These are phyloP conservation scores for Drosophila paracracens DNA, from an alignment of 2,888 invertebrate genomes.

Conservation along the genomic window DNA sequence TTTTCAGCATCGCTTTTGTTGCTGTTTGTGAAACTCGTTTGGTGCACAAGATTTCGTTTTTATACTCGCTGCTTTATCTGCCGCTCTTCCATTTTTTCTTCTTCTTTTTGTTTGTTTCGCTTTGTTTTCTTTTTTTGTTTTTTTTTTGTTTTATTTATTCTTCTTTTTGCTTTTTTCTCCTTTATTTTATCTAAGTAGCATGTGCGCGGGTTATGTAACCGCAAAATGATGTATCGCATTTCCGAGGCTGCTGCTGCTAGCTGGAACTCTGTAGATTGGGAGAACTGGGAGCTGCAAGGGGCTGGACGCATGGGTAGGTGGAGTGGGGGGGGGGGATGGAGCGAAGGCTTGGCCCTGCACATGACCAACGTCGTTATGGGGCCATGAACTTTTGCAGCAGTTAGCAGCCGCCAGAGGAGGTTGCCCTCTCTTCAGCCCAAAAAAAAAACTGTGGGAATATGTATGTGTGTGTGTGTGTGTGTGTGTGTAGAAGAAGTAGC, in stretches of 20 bases:
- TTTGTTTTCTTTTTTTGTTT: conserved; percentile 11
- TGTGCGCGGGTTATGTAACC: conserved; percentile 76
- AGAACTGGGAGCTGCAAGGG: neutral
- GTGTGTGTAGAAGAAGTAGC: neutral
- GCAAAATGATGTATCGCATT: conserved; percentile 75
- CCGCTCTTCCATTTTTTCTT: conserved; percentile 35
- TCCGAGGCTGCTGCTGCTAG: conserved; percentile 39
- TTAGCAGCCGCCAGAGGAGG: neutral
- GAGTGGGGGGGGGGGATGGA: too few relatives aligned
- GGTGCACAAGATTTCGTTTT: conserved; percentile 65
- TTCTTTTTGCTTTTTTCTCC: conserved; percentile 14
- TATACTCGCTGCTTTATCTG: conserved; percentile 60
- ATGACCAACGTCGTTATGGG: conserved; percentile 26
- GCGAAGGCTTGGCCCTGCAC: conserved; percentile 25
- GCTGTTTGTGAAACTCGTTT: conserved; percentile 64
- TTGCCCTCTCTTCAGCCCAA: neutral
- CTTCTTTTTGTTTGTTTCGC: neutral
- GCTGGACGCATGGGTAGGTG: neutral
- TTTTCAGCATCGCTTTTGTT: conserved; percentile 53
- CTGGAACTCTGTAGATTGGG: too few relatives aligned
- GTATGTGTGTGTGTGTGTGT: neutral
- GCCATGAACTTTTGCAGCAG: conserved; percentile 34
- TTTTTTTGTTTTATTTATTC: conserved; percentile 14
- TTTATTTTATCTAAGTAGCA: conserved; percentile 69
- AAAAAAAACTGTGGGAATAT: conserved; percentile 3